Evolutionary conservation across 2,888 invertebrate species (phyloP), one percentile per base, ranked within the genome.

Genomic region (Suillia variegata): DNA sequence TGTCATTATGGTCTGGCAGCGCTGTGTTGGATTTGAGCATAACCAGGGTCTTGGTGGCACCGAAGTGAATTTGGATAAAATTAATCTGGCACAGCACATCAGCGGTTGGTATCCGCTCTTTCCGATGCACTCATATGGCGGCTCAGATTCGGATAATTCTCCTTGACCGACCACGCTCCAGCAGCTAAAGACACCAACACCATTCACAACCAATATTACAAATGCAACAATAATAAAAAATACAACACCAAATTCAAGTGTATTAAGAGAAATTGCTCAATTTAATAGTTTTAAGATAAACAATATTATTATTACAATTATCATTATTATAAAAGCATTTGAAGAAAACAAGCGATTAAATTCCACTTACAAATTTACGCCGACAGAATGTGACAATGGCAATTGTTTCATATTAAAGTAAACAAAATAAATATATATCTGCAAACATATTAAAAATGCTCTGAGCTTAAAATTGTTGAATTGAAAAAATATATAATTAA

Each of bases 41-140:
- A 94, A 94, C 78, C 85, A 85, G 70, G 86, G 86, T 3, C 84
- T 96, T 45, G 95, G 96, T 12, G 94, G 94, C 49, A 92, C 90
- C 1, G 93, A 95, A 82, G 89, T 96, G 66, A 88, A 90, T 66
- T 85, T 96, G 65, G 93, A 94, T 81, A 88, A 89, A 73, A 84
- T 96, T 59, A 79, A 79, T 70, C 85, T 94, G 64, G 89, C 92
- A 24, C 90, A 91, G 78, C 87, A 92, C 70, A 91, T 92, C 48
- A 88, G 89, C 73, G 93, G 93, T 66, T 96, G 96, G 96, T 96
- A 95, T 84, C 92, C 93, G 63, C 85, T 96, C 67, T 94, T 94
- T 83, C 93, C 94, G 33, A 92, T 93, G 80, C 90, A 91, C 73
- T 90, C 91, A 55, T 87, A 93, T 65, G 92, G 89, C 59, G 91